Evolutionary conservation across 2,113 vertebrate genomes (phyloP).

Genomic region (Colaptes auratus): DNA sequence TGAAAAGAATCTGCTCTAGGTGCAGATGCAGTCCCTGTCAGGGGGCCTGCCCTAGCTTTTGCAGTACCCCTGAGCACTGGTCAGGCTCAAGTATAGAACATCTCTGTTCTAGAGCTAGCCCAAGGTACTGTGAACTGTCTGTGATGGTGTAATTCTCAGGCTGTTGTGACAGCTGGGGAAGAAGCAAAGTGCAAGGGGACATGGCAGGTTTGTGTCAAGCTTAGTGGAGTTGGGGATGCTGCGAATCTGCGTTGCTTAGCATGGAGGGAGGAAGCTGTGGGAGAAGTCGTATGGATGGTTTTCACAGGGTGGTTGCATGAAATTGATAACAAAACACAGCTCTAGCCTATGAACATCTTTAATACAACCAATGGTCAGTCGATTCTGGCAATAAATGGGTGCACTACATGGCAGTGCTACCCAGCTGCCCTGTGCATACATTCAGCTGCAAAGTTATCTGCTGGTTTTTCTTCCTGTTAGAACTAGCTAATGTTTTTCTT

Average conservation of each 20-base stretch:
- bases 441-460: not conserved
- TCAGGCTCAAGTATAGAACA: not conserved
- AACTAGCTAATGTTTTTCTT: not conserved
- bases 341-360: not conserved
- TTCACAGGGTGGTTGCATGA: not conserved
- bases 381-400: not conserved
- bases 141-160: too few species aligned
- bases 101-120: not conserved
- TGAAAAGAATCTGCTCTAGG: not conserved
- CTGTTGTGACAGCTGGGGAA: too few species aligned
- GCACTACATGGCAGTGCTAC: not conserved
- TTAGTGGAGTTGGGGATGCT: not conserved
- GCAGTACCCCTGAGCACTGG: not conserved
- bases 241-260: not conserved
- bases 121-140: not conserved
- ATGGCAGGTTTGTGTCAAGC: not conserved
- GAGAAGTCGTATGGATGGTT: not conserved
- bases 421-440: not conserved
- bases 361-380: accelerated
- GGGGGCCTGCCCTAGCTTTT: not conserved
- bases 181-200: not conserved
- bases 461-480: not conserved
- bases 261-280: not conserved
- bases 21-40: not conserved
- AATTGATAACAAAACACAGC: not conserved